phyloP scores from a whole-genome alignment of 2,797 vertebrate species.

The Hozukius guyotensis region DNA sequence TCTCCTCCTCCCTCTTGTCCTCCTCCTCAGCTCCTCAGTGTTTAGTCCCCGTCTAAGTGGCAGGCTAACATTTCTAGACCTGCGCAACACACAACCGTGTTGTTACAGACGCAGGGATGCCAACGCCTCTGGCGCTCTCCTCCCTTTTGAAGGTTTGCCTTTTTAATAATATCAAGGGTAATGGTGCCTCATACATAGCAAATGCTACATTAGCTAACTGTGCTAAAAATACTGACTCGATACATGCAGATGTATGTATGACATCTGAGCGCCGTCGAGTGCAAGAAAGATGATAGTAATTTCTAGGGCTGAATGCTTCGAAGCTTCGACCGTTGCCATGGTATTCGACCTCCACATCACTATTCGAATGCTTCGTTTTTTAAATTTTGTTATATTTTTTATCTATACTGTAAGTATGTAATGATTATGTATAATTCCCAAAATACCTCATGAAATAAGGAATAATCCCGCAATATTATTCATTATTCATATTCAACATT shows the following conservation, averaged over 20 bases:
- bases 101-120: conserved; percentile 6
- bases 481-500: too few species aligned
- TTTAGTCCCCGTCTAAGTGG: conserved; percentile 40
- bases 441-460: too few species aligned
- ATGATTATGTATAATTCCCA: too few species aligned
- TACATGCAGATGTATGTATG: neutral
- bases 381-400: rapidly evolving
- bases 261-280: neutral
- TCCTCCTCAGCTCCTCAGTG: conserved; percentile 16
- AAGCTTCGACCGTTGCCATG: too few species aligned
- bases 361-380: too few species aligned
- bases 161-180: conserved; percentile 65
- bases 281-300: neutral
- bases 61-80: conserved; percentile 31
- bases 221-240: conserved; percentile 30
- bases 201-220: conserved; percentile 67
- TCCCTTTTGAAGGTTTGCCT: conserved; percentile 34
- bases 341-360: too few species aligned
- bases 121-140: conserved; percentile 15
- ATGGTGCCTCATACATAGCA: conserved; percentile 53
- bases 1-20: neutral
- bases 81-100: conserved; percentile 9
- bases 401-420: too few species aligned
- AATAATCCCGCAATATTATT: too few species aligned
- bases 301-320: neutral